Evolutionary conservation across 2,797 vertebrate species (phyloP), one percentile per base, ranked within the genome.

Genomic region (Danio choprae): DNA sequence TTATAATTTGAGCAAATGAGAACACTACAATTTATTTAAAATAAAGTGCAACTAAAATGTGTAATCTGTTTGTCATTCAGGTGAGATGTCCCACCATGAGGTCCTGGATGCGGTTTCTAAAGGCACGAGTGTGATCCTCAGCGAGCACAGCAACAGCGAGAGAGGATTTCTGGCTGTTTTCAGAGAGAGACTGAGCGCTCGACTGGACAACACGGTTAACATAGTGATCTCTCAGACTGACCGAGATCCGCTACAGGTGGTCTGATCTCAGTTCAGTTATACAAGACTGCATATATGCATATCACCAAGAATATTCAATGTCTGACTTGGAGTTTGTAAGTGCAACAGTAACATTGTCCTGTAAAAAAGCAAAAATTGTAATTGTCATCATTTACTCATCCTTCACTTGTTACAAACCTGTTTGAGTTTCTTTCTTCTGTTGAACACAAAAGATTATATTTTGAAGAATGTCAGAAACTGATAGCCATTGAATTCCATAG

Each of bases 31-130:
- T n/a, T n/a, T n/a, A n/a, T n/a, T 29, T 29, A 29, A 29, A 29
- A 3, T 29, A 29, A 29, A 29, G 29, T 3, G 3, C 29, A 29
- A 29, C 3, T 29, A 29, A 29, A 29, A 29, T 3, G 29, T 3
- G 29, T 29, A 29, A 29, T 29, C 29, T 29, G 29, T 20, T 7
- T 41, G 20, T 6, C 36, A 1, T 0, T 77, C 89, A 99, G 98
- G 98, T 79, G 98, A 99, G 88, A 98, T 99, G 97, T 98, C 97
- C 63, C 97, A 99, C 85, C 97, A 99, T 0, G 95, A 98, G 4
- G 89, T 98, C 58, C 89, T 99, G 89, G 96, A 98, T 80, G 96
- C 95, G 0, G 93, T 90, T 36, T 94, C 95, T n/a, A 94, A 87
- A 6, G 96, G 97, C 73, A 94, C 94, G 74, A 97, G 90, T 2